phyloP scores from a whole-genome alignment of 2,888 invertebrate genomes.

The Scaptomyza cyrtandrae region DNA sequence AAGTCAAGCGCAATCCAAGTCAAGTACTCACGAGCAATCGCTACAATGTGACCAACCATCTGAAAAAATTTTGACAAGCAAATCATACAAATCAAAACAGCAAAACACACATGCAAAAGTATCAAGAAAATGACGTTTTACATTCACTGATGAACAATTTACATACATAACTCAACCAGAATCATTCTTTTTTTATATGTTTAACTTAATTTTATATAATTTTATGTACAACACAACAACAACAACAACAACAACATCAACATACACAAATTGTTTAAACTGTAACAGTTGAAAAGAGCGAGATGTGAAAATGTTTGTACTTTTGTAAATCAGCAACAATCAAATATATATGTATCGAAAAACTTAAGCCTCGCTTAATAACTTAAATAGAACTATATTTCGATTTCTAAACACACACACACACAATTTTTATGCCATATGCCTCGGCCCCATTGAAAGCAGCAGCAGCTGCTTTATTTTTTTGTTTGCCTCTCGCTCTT shows the following conservation, averaged over 20 bases:
- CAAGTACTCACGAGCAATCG: constrained; percentile 22
- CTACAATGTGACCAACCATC: constrained; percentile 9
- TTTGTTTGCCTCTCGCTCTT: constrained; percentile 66
- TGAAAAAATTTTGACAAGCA: constrained; percentile 10
- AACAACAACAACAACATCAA: constrained; percentile 2
- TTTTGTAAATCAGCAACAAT: constrained; percentile 29
- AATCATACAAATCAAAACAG: background rate
- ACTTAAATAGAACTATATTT: constrained; percentile 13
- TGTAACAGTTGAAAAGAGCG: constrained; percentile 18
- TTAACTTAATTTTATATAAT: constrained; percentile 1
- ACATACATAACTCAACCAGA: constrained; percentile 2
- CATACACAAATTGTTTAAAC: constrained; percentile 2
- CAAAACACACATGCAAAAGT: constrained; percentile 3
- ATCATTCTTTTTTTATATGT: constrained; percentile 8
- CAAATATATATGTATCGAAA: constrained; percentile 7
- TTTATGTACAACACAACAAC: constrained; percentile 15
- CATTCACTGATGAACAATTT: constrained; percentile 13
- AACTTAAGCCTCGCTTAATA: constrained; percentile 35
- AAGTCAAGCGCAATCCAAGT: constrained; percentile 28
- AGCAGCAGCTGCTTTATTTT: constrained; percentile 34
- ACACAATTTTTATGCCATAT: constrained; percentile 22
- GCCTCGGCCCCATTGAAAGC: constrained; percentile 5
- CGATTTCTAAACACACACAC: constrained; percentile 2
- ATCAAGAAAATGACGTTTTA: constrained; percentile 11
- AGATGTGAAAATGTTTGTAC: constrained; percentile 34